These are phyloP conservation scores for Styela clava DNA, from an alignment of 23 tunicate genomes.

Conservation along the genomic window DNA sequence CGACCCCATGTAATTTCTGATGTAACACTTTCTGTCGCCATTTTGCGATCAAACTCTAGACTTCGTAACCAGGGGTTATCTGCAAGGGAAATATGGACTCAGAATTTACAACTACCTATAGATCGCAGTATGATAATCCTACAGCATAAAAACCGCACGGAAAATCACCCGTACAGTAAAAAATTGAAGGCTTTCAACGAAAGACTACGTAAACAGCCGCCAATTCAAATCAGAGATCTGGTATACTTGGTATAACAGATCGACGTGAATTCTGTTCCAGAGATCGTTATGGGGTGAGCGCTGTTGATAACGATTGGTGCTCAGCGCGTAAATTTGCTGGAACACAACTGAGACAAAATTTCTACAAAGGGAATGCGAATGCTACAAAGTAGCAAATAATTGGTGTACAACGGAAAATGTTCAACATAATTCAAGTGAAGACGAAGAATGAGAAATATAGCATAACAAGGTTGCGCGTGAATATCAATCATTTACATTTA, in stretches of 20 bases:
- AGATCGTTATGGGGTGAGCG: neutral
- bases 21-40: neutral
- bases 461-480: neutral
- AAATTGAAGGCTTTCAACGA: neutral
- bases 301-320: neutral
- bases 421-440: neutral
- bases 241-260: neutral
- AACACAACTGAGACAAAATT: neutral
- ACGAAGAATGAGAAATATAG: neutral
- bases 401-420: too few relatives aligned
- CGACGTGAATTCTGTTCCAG: neutral
- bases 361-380: neutral
- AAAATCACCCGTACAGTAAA: neutral
- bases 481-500: neutral
- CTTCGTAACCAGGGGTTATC: neutral
- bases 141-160: neutral
- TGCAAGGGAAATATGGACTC: neutral
- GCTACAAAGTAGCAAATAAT: too few relatives aligned
- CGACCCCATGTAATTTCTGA: neutral
- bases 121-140: neutral
- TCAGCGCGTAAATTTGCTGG: neutral
- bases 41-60: neutral
- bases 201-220: neutral
- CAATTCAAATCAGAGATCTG: neutral
- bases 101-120: neutral